These are phyloP conservation scores for Cheilosia pagana DNA, from an alignment of 2,888 invertebrate genomes.

Conservation along the genomic window DNA sequence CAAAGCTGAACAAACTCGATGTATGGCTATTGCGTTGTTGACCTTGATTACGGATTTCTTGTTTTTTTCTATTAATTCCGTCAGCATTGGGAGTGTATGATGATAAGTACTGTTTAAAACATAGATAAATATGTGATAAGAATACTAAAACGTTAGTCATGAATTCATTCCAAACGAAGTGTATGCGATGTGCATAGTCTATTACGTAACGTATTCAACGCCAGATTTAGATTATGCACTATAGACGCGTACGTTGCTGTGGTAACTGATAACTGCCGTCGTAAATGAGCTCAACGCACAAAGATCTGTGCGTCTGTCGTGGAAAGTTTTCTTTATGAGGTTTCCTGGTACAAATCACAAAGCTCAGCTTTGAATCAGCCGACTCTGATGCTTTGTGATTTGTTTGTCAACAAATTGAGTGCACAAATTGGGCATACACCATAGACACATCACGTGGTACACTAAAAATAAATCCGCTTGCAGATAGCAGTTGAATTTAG, in stretches of 20 bases:
- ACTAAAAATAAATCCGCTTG: neutral
- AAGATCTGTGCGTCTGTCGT: neutral
- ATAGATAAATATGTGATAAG: neutral
- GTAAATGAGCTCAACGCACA: neutral
- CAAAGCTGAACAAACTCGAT: neutral
- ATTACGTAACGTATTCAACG: neutral
- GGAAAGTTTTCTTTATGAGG: neutral
- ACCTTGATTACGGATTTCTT: slow-evolving; percentile 21
- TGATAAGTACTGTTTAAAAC: too few relatives aligned
- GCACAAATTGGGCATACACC: neutral
- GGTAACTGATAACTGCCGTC: too few relatives aligned
- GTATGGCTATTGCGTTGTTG: neutral
- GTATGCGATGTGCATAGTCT: neutral
- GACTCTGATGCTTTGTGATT: neutral
- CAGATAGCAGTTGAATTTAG: neutral
- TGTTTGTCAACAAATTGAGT: slow-evolving; percentile 22
- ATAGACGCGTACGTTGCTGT: too few relatives aligned
- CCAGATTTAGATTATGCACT: neutral
- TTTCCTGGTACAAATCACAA: neutral
- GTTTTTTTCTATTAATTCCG: neutral
- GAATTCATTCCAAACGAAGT: neutral
- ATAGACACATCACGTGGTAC: neutral
- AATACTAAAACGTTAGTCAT: neutral
- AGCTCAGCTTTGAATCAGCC: neutral
- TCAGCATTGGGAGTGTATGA: neutral